Base-by-base conservation (phyloP, 2,797 vertebrate species). In the Peromyscus nudipes region DNA sequence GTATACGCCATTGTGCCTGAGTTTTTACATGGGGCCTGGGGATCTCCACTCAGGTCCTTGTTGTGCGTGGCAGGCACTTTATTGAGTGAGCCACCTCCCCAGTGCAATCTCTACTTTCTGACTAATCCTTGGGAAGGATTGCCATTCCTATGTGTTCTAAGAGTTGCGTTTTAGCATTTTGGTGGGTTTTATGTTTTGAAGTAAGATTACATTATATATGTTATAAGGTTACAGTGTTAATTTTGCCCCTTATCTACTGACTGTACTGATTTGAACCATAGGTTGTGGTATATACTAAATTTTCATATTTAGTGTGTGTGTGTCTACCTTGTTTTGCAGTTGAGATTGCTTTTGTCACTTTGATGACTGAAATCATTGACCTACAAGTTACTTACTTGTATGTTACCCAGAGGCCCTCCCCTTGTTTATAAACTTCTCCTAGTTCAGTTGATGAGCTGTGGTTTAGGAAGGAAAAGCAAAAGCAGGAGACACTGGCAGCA, bases 401-500 rank as follows among this genome's bases (percentile, higher is more conserved):
- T 37, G 40, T 91, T 84, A 34, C 80, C 8, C 12, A 76, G 40
- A 43, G 31, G 57, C 49, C 71, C 17, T 7, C 37, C 62, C 57
- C 31, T 89, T 76, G n/a, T 46, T 91, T 97, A 69, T 64, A 73
- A 40, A 67, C 16, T 52, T 60, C 87, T 90, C 71, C 31, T 65
- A 49, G 71, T 95, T 21, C 14, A 3, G 34, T 91, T 57, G 81
- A 31, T n/a, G 13, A 83, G 21, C 55, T 43, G 29, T 49, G 43
- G 37, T 91, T 52, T 25, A 67, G 76, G 37, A 88, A 79, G 77
- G 85, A 87, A 90, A 87, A 88, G 55, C 82, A 60, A 79, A 75
- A 27, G 29, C 25, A 88, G 29, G 83, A n/a, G 43, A 29, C 40
- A 9, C 27, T 88, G 57, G 46, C 55, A 27, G 71, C 52, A 40